phyloP scores from a whole-genome alignment of 2,113 vertebrate genomes.

The Chrysemys picta region DNA sequence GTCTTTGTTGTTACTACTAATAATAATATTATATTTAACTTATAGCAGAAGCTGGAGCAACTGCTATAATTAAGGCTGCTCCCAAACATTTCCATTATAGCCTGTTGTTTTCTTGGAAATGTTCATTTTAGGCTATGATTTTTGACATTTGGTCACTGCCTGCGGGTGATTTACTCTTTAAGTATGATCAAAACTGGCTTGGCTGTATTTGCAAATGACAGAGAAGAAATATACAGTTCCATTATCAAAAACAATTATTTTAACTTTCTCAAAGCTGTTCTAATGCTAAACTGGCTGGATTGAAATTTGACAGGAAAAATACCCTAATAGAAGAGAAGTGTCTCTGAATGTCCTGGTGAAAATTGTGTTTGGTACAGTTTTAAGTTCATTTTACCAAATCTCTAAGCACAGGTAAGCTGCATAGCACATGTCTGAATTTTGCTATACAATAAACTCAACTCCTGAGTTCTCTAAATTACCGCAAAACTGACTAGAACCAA shows the following conservation, averaged over 20 bases:
- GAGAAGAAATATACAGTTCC: rapidly evolving
- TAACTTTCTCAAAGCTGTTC: neutral
- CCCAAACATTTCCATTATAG: rapidly evolving
- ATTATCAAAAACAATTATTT: neutral
- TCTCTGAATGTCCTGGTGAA: neutral
- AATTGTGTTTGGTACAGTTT: neutral
- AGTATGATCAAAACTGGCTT: neutral
- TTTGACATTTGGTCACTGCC: neutral
- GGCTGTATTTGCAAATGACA: neutral
- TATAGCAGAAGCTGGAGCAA: neutral
- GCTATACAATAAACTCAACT: neutral
- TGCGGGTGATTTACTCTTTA: neutral
- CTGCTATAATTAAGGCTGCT: neutral
- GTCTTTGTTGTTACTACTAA: rapidly evolving
- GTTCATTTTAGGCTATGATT: neutral
- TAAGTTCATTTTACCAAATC: neutral
- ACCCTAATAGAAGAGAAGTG: neutral
- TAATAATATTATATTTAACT: neutral
- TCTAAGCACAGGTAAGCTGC: neutral
- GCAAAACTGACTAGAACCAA: neutral
- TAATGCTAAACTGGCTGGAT: neutral
- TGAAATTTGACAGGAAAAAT: neutral
- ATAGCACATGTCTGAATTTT: neutral
- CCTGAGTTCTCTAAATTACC: neutral
- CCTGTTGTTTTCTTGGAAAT: neutral